Evolutionary conservation across 2,797 vertebrate genomes (phyloP).

Genomic region (Rhincodon typus): DNA sequence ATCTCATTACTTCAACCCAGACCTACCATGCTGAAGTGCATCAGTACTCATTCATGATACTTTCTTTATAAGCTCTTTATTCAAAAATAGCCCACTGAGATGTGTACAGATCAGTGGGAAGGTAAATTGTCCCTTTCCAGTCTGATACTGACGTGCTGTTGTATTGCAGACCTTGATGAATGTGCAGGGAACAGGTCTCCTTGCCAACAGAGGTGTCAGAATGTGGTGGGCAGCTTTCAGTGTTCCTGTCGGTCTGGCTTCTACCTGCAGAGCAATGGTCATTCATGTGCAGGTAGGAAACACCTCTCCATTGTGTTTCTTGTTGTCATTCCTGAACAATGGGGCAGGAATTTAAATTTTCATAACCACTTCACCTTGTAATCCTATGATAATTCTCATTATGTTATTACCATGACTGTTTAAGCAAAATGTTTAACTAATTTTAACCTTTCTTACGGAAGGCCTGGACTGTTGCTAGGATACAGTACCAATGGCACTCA

Average conservation of each 20-base stretch:
- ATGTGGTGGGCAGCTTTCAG: constrained; percentile 62
- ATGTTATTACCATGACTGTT: neutral
- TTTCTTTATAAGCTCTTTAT: neutral
- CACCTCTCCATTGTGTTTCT: neutral
- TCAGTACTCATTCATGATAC: neutral
- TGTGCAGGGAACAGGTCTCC: constrained; percentile 54
- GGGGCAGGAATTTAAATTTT: neutral
- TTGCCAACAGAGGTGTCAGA: constrained; percentile 64
- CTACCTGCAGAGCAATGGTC: constrained; percentile 60
- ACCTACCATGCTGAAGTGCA: neutral
- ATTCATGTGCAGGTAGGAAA: constrained; percentile 60
- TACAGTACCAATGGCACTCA: neutral
- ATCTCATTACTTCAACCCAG: too few relatives aligned
- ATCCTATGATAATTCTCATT: neutral
- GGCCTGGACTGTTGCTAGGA: neutral
- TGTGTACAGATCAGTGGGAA: too few relatives aligned
- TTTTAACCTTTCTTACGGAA: neutral
- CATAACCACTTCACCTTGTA: neutral
- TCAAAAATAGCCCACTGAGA: neutral
- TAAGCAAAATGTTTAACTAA: neutral
- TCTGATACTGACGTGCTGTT: neutral
- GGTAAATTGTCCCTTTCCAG: neutral
- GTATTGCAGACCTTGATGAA: constrained; percentile 56
- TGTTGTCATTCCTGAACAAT: neutral
- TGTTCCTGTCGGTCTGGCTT: constrained; percentile 61